Percentiles rank a stretch among this genome's conserved stretches.
Evolutionary conservation across 2,888 invertebrate species (phyloP).

Genomic region (Ashinkailepas kermadecensis): DNA sequence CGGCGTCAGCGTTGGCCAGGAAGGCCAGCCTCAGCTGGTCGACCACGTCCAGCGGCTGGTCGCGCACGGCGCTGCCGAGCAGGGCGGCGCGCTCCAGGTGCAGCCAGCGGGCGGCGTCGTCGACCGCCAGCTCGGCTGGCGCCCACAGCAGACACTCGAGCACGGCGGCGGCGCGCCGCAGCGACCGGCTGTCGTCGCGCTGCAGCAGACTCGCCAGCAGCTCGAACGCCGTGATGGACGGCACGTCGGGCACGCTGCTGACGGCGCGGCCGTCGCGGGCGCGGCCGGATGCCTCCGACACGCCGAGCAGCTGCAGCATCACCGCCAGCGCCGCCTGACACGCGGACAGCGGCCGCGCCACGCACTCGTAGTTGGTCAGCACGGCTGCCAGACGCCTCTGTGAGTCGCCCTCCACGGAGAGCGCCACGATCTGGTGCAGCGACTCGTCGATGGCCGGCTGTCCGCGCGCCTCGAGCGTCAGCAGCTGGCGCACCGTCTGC

Average conservation of each 20-base stretch:
- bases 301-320: conserved; percentile 60
- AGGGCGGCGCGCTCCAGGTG: conserved; percentile 79
- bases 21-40: conserved; percentile 43
- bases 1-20: conserved; percentile 71
- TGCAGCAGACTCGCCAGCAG: conserved; percentile 36
- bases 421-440: conserved; percentile 7
- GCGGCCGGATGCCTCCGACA: conserved; percentile 42
- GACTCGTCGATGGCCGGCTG: background rate
- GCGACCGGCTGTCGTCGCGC: conserved; percentile 39
- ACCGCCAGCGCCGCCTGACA: conserved; percentile 47
- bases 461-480: background rate
- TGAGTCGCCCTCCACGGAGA: background rate
- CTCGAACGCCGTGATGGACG: conserved; percentile 28
- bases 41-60: background rate
- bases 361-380: background rate
- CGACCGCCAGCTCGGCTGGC: conserved; percentile 44
- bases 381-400: background rate
- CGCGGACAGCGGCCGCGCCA: background rate
- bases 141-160: conserved; percentile 85
- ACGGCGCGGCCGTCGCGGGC: conserved; percentile 37
- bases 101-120: conserved; percentile 43
- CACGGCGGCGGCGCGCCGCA: conserved; percentile 60
- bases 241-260: conserved; percentile 20
- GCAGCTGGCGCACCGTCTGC: background rate
- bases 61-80: conserved; percentile 66